Percentiles rank a stretch among this genome's conserved stretches.
Conservation (phyloP, 1,140 invertebrate genomes). For the Dendrolimus punctatus region DNA sequence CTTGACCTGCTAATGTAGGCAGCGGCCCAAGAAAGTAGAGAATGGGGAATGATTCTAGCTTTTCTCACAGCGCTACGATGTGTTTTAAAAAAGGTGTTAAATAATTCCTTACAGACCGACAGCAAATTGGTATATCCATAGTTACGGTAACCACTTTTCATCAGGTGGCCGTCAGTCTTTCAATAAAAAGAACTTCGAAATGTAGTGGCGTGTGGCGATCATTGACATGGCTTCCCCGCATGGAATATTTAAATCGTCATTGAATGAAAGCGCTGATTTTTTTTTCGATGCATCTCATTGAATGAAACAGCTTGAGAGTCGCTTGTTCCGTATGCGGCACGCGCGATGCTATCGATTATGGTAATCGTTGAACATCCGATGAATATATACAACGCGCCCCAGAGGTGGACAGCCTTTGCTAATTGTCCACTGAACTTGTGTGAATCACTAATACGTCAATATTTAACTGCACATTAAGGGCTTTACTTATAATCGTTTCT, state of each 20-base stretch:
- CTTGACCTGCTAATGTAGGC: no score
- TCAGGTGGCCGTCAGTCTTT: no score
- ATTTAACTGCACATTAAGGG: slow-evolving; percentile 45
- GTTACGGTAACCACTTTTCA: no score
- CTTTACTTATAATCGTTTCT: no score
- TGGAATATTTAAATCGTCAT: background rate
- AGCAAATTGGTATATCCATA: no score
- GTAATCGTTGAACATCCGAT: slow-evolving; percentile 68
- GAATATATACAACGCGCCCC: slow-evolving; percentile 61
- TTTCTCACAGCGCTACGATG: no score
- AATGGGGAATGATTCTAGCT: no score
- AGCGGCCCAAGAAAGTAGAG: no score
- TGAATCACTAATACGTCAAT: slow-evolving; percentile 56
- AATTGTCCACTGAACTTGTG: slow-evolving; percentile 63
- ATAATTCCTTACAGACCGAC: no score
- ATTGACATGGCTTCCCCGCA: background rate
- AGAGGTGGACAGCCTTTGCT: slow-evolving; percentile 69
- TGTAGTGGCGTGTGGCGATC: background rate
- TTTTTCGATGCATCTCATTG: slow-evolving; percentile 43
- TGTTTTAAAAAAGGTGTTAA: no score
- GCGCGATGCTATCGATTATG: slow-evolving; percentile 61
- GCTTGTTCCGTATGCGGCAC: slow-evolving; percentile 54
- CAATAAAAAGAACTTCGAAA: background rate
- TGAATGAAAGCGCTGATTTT: slow-evolving; percentile 13
- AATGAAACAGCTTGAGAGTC: slow-evolving; percentile 40